Percentiles rank a stretch among this genome's conserved stretches.
These are phyloP conservation scores for Equus przewalskii DNA, from an alignment of 2,113 vertebrate genomes.

Conservation along the genomic window DNA sequence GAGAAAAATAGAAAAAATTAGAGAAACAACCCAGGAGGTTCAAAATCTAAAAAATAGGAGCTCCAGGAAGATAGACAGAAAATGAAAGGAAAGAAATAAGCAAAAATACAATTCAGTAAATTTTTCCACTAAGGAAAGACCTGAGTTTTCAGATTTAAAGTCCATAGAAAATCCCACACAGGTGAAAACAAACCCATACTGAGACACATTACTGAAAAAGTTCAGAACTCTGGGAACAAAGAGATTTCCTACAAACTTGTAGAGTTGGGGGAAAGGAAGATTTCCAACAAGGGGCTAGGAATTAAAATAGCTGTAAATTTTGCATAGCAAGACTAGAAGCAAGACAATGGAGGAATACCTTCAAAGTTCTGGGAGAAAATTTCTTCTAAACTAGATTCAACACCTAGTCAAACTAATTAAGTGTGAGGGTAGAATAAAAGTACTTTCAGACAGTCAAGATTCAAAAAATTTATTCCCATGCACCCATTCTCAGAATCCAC, in stretches of 20 bases:
- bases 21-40: not conserved
- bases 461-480: not conserved
- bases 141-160: not conserved
- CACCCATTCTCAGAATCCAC: not conserved
- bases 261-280: not conserved
- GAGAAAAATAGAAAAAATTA: slow-evolving; percentile 8
- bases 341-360: not conserved
- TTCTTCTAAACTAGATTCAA: not conserved
- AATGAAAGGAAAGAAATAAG: not conserved
- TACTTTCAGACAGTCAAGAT: not conserved
- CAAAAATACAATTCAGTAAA: not conserved
- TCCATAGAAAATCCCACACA: not conserved
- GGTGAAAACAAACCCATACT: not conserved
- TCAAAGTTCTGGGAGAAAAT: not conserved
- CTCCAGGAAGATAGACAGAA: not conserved
- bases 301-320: not conserved
- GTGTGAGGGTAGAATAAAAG: not conserved
- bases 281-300: not conserved
- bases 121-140: not conserved
- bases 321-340: not conserved
- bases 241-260: not conserved
- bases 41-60: not conserved
- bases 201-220: not conserved
- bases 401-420: not conserved
- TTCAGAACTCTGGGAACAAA: not conserved